Evolutionary conservation across 1,140 invertebrate species (phyloP).

Genomic region (Drosophila littoralis): DNA sequence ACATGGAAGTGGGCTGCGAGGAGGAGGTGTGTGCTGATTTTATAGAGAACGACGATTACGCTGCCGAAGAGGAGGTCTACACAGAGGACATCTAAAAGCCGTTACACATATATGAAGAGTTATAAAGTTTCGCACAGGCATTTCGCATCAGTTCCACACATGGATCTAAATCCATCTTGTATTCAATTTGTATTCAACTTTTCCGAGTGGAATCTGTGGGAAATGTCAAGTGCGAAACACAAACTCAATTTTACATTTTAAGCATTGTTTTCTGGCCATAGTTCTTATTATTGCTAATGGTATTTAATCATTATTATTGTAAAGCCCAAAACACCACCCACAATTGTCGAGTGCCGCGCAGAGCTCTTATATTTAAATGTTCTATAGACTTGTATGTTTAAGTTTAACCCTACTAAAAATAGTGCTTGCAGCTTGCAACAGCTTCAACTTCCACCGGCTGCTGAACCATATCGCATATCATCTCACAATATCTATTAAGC

Average conservation of each 20-base stretch:
- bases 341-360: neutral
- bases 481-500: conserved; percentile 10
- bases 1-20: conserved; percentile 75
- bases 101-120: neutral
- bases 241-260: conserved; percentile 7
- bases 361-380: conserved; percentile 16
- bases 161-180: neutral
- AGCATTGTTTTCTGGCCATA: conserved; percentile 37
- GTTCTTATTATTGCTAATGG: conserved; percentile 23
- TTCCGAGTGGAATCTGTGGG: neutral
- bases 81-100: conserved; percentile 51
- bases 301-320: conserved; percentile 4
- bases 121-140: neutral
- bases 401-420: neutral
- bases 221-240: neutral
- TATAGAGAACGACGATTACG: conserved; percentile 47
- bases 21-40: conserved; percentile 73
- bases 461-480: conserved; percentile 29
- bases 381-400: conserved; percentile 12
- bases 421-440: conserved; percentile 2
- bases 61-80: conserved; percentile 76
- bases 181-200: neutral
- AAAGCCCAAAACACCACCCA: neutral
- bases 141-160: neutral
- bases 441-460: conserved; percentile 10